Percentiles rank a stretch among this genome's conserved stretches.
Evolutionary conservation across 2,888 invertebrate species (phyloP).

Genomic region (Incurvaria masculella): DNA sequence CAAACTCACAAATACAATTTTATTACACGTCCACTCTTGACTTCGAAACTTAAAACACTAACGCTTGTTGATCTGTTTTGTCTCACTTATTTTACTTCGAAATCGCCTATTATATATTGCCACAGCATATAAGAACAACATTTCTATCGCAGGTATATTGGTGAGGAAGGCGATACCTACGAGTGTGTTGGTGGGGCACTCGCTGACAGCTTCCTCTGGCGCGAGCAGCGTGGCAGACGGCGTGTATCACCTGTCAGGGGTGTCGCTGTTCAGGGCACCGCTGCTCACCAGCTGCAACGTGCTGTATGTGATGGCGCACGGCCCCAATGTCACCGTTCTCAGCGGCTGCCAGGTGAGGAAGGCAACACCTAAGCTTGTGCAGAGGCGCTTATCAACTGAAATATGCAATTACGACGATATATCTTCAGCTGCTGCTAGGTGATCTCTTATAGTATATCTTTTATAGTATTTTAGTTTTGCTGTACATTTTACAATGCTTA

Average conservation of each 20-base stretch:
- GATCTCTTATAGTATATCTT: no score
- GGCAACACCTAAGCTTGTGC: no score
- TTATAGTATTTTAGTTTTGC: no score
- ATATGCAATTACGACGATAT: no score
- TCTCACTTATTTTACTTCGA: not conserved
- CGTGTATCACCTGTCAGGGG: constrained; percentile 51
- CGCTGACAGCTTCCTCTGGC: constrained; percentile 22
- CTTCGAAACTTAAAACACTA: no score
- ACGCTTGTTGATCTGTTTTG: not conserved
- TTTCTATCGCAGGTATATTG: constrained; percentile 41
- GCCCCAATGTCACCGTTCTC: constrained; percentile 44
- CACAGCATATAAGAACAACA: not conserved
- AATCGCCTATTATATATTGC: not conserved
- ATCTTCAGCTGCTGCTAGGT: no score
- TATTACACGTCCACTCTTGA: no score
- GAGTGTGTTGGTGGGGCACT: constrained; percentile 52
- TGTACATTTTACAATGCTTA: no score
- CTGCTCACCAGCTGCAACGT: constrained; percentile 49
- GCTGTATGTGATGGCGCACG: constrained; percentile 53
- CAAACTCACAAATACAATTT: no score
- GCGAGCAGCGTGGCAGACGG: constrained; percentile 20
- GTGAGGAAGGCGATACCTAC: constrained; percentile 57
- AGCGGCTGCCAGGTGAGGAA: constrained; percentile 31
- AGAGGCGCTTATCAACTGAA: no score
- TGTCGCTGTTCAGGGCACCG: constrained; percentile 56